Percentiles rank a stretch among this genome's conserved stretches.
Conservation (phyloP, 1,140 invertebrate genomes). For the Hyles euphorbiae region DNA sequence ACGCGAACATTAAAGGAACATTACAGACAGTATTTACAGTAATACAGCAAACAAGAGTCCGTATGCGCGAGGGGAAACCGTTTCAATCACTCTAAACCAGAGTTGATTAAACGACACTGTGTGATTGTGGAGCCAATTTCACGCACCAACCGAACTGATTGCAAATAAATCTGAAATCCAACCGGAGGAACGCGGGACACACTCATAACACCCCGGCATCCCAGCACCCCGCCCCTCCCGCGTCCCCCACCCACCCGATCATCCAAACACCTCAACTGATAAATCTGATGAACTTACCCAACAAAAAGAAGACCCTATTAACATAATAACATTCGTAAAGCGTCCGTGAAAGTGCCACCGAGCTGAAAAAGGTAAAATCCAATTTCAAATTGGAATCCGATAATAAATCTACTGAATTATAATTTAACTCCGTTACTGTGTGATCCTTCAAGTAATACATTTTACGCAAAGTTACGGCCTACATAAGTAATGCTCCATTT, state of each 20-base stretch:
- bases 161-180: constrained; percentile 21
- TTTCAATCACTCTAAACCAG: constrained; percentile 17
- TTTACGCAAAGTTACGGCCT: too few relatives aligned
- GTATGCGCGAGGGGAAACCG: constrained; percentile 5
- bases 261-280: constrained; percentile 6
- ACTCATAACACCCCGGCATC: constrained; percentile 10
- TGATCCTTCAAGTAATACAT: too few relatives aligned
- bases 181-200: constrained; percentile 2
- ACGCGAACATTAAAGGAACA: background rate
- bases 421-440: too few relatives aligned
- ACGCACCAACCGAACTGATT: constrained; percentile 15
- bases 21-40: background rate
- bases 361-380: constrained; percentile 6
- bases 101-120: constrained; percentile 23
- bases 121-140: constrained; percentile 25
- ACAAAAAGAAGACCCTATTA: constrained; percentile 7
- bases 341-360: constrained; percentile 4
- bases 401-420: too few relatives aligned
- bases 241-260: too few relatives aligned
- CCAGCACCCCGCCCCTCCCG: background rate
- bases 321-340: constrained; percentile 5
- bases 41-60: background rate
- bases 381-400: background rate
- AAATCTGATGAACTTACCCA: constrained; percentile 4
- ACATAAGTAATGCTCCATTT: too few relatives aligned